Evolutionary conservation across 2,113 vertebrate genomes (phyloP).

Genomic region (Sorex fumeus): DNA sequence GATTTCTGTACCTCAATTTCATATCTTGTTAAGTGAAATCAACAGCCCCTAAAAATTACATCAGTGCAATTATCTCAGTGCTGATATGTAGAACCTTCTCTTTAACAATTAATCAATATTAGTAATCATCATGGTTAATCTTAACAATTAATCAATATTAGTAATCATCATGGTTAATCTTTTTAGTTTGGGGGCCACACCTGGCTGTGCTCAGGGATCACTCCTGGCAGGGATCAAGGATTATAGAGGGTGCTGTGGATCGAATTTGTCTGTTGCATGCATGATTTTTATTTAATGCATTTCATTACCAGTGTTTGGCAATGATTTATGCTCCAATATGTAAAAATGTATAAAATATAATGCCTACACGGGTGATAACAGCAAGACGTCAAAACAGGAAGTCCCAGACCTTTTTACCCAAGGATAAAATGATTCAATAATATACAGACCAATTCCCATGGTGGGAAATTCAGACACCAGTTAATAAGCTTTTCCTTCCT

Average conservation of each 20-base stretch:
- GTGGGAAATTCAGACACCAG: slow-evolving; percentile 32
- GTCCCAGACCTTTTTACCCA: not conserved
- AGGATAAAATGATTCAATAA: not conserved
- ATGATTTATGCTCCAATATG: not conserved
- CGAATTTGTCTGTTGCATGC: too few relatives aligned
- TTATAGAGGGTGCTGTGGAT: too few relatives aligned
- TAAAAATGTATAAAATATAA: not conserved
- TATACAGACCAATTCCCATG: not conserved
- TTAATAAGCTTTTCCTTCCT: not conserved
- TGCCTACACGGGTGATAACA: not conserved
- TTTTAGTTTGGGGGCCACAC: too few relatives aligned
- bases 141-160: too few relatives aligned
- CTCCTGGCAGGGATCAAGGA: too few relatives aligned
- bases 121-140: too few relatives aligned
- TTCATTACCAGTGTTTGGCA: slow-evolving; percentile 24
- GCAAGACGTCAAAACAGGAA: not conserved
- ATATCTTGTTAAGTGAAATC: slow-evolving; percentile 11
- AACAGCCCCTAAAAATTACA: not conserved
- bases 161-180: too few relatives aligned
- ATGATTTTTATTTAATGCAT: slow-evolving; percentile 11
- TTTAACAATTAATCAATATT: too few relatives aligned
- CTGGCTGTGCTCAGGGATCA: too few relatives aligned
- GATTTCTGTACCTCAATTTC: slow-evolving; percentile 44
- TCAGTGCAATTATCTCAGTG: not conserved
- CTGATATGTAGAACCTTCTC: too few relatives aligned